Percentiles rank a stretch among this genome's conserved stretches.
Evolutionary conservation across 2,797 vertebrate species (phyloP).

Genomic region (Podarcis lilfordi): DNA sequence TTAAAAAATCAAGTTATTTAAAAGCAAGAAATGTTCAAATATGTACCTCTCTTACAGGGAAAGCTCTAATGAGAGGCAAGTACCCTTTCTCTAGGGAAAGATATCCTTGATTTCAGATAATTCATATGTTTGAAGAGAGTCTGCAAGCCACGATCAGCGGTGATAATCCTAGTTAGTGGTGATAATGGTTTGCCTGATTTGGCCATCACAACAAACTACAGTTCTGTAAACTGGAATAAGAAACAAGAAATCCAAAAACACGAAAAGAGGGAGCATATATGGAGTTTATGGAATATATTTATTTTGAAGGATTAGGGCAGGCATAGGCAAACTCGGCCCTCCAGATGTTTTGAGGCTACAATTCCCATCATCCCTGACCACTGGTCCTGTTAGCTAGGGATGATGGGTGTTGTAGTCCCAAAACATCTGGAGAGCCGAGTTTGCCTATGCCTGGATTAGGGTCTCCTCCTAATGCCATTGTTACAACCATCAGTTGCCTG

Average conservation of each 20-base stretch:
- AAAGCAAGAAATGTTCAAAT: constrained; percentile 75
- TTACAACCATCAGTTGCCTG: background rate
- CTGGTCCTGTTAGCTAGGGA: too few species aligned
- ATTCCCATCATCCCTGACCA: too few species aligned
- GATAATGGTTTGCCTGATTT: background rate
- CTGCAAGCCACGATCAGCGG: background rate
- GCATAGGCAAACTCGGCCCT: too few species aligned
- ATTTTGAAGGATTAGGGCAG: background rate
- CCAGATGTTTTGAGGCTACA: too few species aligned
- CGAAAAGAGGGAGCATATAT: background rate
- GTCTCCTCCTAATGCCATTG: background rate
- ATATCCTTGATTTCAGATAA: background rate
- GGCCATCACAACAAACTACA: background rate
- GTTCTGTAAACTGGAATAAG: background rate
- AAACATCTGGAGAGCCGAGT: too few species aligned
- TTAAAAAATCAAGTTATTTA: constrained; percentile 73
- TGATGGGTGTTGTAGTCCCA: too few species aligned
- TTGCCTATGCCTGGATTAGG: background rate
- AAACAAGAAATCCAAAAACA: background rate
- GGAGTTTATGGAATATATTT: too few species aligned
- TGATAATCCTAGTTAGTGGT: background rate
- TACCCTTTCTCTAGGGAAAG: too few species aligned
- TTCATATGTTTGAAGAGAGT: background rate
- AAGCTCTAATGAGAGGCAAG: background rate
- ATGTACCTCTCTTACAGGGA: constrained; percentile 36